Conservation (phyloP, 2,888 invertebrate genomes). For the Dermolepida albohirtum region DNA sequence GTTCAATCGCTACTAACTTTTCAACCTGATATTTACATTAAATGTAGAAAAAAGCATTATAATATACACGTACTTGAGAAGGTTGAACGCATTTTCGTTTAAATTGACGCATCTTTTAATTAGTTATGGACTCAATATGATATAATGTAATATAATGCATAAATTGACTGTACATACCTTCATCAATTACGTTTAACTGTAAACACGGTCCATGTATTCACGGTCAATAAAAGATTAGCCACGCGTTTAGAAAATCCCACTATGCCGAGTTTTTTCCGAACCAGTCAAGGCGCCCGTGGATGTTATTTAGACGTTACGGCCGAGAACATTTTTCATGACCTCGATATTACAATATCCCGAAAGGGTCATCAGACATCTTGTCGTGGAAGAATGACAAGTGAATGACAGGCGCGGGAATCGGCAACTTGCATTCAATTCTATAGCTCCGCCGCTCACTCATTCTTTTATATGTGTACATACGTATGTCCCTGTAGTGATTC, state of each 20-base stretch:
- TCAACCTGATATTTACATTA: too few relatives aligned
- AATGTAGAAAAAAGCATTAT: too few relatives aligned
- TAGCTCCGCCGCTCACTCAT: constrained; percentile 20
- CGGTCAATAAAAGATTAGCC: constrained; percentile 34
- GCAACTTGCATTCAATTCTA: constrained; percentile 48
- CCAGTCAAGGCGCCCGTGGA: constrained; percentile 31
- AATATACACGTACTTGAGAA: too few relatives aligned
- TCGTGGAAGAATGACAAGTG: constrained; percentile 58
- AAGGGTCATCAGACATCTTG: constrained; percentile 57
- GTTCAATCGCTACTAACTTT: too few relatives aligned
- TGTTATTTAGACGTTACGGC: constrained; percentile 44
- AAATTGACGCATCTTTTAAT: too few relatives aligned
- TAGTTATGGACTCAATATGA: too few relatives aligned
- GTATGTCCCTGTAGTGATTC: constrained; percentile 28
- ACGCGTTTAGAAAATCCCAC: constrained; percentile 36
- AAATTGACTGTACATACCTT: background rate
- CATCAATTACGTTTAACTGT: constrained; percentile 31
- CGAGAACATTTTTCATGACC: constrained; percentile 48
- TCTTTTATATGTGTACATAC: constrained; percentile 11
- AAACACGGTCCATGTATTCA: constrained; percentile 26
- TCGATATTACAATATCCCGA: constrained; percentile 51
- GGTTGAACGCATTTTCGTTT: too few relatives aligned
- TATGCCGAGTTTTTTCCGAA: constrained; percentile 26
- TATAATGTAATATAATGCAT: too few relatives aligned
- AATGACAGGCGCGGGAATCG: constrained; percentile 59